Conservation (phyloP, 2,888 invertebrate species). For the Polymixis lichenea region DNA sequence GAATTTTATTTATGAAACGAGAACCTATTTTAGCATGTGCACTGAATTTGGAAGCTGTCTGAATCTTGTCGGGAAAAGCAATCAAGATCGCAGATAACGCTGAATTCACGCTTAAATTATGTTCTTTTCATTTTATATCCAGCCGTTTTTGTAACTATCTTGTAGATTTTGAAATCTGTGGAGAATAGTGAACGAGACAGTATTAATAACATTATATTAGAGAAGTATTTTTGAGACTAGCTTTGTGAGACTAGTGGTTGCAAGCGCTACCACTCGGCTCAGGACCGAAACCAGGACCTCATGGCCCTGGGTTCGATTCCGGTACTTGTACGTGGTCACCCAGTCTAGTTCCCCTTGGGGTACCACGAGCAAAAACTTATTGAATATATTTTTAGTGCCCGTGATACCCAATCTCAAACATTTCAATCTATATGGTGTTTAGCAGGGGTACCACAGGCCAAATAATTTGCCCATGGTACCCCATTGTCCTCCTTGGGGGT, state of each 20-base stretch:
- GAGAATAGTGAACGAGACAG: neutral
- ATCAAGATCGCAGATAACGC: neutral
- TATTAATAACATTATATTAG: neutral
- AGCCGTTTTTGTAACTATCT: neutral
- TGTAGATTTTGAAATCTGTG: constrained; percentile 17
- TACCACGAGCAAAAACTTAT: too few relatives aligned
- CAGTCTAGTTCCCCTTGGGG: too few relatives aligned
- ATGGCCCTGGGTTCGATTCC: neutral
- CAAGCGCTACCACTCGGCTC: neutral
- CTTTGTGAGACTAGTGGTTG: neutral
- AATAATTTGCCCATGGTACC: too few relatives aligned
- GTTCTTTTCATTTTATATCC: neutral
- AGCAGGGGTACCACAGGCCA: too few relatives aligned
- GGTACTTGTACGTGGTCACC: too few relatives aligned
- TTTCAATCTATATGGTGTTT: too few relatives aligned
- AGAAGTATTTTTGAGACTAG: neutral
- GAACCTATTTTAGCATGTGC: neutral
- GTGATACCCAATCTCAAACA: too few relatives aligned
- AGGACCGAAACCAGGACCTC: too few relatives aligned
- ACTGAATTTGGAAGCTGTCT: neutral
- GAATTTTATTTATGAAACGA: neutral
- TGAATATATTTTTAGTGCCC: too few relatives aligned
- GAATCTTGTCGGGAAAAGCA: neutral
- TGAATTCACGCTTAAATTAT: neutral
- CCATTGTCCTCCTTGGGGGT: too few relatives aligned